Conservation (phyloP, 2,797 vertebrate genomes). For the Chloroceryle amazona region DNA sequence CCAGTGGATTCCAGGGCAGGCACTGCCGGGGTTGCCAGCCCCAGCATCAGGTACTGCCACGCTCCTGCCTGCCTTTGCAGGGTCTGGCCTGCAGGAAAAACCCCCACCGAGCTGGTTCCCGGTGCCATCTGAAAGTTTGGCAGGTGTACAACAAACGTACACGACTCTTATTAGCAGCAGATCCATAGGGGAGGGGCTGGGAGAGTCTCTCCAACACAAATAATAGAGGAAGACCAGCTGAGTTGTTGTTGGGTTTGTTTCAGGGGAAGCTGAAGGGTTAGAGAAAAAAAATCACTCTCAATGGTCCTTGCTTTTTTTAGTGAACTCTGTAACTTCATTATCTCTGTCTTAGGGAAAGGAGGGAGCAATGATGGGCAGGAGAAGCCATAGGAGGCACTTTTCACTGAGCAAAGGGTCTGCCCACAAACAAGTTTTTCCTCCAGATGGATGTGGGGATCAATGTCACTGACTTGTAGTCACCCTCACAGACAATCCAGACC, state of each 20-base stretch:
- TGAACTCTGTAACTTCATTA: neutral
- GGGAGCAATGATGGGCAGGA: neutral
- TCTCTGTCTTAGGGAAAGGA: neutral
- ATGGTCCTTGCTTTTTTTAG: neutral
- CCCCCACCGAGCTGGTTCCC: neutral
- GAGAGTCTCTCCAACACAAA: slow-evolving; percentile 40
- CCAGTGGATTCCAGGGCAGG: neutral
- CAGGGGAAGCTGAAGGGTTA: neutral
- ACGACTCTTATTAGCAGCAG: neutral
- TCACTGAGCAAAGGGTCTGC: neutral
- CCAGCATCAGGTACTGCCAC: neutral
- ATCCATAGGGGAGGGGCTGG: neutral
- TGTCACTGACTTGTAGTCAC: neutral
- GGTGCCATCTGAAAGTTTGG: neutral
- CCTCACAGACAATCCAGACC: neutral
- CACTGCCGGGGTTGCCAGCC: neutral
- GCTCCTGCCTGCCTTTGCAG: neutral
- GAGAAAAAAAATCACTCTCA: neutral
- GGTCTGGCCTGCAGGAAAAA: neutral
- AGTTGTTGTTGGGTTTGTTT: slow-evolving; percentile 40
- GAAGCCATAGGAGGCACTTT: neutral
- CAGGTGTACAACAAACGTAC: slow-evolving; percentile 22
- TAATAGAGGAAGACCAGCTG: neutral
- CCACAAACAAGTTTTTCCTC: neutral
- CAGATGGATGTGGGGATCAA: neutral